Conservation (phyloP, 2,888 invertebrate genomes). For the Oxystoma pomonae region DNA sequence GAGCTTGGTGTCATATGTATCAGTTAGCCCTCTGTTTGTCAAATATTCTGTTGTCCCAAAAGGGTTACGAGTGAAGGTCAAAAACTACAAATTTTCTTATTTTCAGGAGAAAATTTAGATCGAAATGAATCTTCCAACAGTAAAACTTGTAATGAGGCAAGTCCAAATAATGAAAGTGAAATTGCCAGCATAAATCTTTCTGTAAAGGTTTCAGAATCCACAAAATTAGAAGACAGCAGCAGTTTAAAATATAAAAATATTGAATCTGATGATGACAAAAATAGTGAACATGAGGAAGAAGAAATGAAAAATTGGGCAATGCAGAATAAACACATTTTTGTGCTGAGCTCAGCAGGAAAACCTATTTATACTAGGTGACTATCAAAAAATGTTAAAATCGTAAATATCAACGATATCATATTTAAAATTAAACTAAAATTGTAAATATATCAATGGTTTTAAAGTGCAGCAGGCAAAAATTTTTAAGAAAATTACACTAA, state of each 20-base stretch:
- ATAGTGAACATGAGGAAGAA: conserved; percentile 57
- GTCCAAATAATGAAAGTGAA: background rate
- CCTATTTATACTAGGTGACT: conserved; percentile 86
- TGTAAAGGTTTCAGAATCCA: background rate
- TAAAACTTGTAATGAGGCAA: conserved; percentile 32
- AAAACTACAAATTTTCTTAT: no score
- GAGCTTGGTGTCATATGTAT: no score
- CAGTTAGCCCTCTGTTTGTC: no score
- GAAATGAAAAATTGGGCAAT: conserved; percentile 64
- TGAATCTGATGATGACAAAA: conserved; percentile 25
- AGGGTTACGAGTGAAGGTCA: no score
- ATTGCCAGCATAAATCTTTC: background rate
- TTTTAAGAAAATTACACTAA: no score
- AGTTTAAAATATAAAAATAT: conserved; percentile 15
- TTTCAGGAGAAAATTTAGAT: no score
- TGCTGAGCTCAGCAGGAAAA: conserved; percentile 93
- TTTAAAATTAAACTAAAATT: no score
- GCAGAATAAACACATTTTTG: conserved; percentile 88
- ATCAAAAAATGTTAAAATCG: background rate
- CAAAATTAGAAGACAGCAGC: conserved; percentile 28
- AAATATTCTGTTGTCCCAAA: no score
- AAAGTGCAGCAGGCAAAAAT: no score
- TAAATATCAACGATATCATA: no score
- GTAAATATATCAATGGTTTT: no score
- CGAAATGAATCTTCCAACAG: background rate